Conservation (phyloP, 2,888 invertebrate genomes). For the Amphipoea lucens region DNA sequence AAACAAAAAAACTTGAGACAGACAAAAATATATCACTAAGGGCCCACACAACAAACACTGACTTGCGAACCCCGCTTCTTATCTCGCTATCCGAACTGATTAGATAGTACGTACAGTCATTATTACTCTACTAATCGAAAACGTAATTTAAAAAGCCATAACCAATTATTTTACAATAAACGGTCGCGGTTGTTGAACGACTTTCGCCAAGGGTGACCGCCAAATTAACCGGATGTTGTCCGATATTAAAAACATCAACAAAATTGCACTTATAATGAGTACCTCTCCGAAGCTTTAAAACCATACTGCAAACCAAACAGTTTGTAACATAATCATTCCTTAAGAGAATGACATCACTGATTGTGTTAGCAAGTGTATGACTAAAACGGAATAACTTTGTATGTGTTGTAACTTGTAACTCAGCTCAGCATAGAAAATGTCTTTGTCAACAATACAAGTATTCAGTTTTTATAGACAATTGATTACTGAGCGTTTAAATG, state of each 20-base stretch:
- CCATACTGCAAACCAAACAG: slow-evolving; percentile 43
- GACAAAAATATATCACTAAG: slow-evolving; percentile 68
- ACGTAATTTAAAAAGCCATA: slow-evolving; percentile 74
- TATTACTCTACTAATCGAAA: slow-evolving; percentile 84
- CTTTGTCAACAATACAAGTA: slow-evolving; percentile 49
- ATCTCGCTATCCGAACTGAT: slow-evolving; percentile 84
- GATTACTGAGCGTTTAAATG: slow-evolving; percentile 51
- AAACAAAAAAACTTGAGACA: slow-evolving; percentile 52
- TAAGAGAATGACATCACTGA: slow-evolving; percentile 73
- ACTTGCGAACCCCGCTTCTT: slow-evolving; percentile 76
- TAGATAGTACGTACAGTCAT: slow-evolving; percentile 84
- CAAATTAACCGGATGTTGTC: slow-evolving; percentile 30
- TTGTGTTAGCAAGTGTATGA: slow-evolving; percentile 69
- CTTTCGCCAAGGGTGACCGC: slow-evolving; percentile 52
- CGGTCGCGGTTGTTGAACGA: slow-evolving; percentile 33
- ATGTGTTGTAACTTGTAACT: slow-evolving; percentile 28
- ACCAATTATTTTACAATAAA: slow-evolving; percentile 63
- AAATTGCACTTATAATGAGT: slow-evolving; percentile 33
- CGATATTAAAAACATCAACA: slow-evolving; percentile 37
- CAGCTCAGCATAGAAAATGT: slow-evolving; percentile 39
- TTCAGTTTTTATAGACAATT: slow-evolving; percentile 47
- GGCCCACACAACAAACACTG: slow-evolving; percentile 78
- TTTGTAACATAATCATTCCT: slow-evolving; percentile 56
- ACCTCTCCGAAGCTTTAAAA: slow-evolving; percentile 43
- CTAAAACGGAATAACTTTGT: slow-evolving; percentile 61